phyloP scores from a whole-genome alignment of 2,797 vertebrate species.

The Anguilla pacifica region DNA sequence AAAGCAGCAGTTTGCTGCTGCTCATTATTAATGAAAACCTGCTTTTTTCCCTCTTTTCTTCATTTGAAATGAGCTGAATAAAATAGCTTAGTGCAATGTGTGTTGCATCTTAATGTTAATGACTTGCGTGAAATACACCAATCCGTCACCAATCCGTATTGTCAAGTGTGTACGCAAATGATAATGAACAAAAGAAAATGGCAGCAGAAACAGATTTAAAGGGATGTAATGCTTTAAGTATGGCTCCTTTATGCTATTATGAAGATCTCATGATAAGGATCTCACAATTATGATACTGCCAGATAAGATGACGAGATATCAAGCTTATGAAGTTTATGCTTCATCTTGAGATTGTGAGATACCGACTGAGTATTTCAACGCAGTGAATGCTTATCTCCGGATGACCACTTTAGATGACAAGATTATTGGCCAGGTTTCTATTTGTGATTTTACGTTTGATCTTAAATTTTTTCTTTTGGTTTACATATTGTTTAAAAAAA shows the following conservation, averaged over 20 bases:
- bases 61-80: not conserved
- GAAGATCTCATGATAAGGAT: not conserved
- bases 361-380: not conserved
- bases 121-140: not conserved
- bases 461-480: not conserved
- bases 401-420: not conserved
- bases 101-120: not conserved
- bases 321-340: not conserved
- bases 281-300: not conserved
- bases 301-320: not conserved
- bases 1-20: not conserved
- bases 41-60: not conserved
- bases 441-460: no score
- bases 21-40: not conserved
- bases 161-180: not conserved
- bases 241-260: not conserved
- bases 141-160: not conserved
- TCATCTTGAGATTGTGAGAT: not conserved
- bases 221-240: not conserved
- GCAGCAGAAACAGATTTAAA: not conserved
- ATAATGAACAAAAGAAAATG: not conserved
- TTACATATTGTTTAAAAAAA: not conserved
- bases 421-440: not conserved
- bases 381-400: not conserved
- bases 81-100: not conserved